Percentiles rank a stretch among this genome's conserved stretches.
Evolutionary conservation across 1,140 invertebrate species (phyloP).

Genomic region (Dryas iulia): DNA sequence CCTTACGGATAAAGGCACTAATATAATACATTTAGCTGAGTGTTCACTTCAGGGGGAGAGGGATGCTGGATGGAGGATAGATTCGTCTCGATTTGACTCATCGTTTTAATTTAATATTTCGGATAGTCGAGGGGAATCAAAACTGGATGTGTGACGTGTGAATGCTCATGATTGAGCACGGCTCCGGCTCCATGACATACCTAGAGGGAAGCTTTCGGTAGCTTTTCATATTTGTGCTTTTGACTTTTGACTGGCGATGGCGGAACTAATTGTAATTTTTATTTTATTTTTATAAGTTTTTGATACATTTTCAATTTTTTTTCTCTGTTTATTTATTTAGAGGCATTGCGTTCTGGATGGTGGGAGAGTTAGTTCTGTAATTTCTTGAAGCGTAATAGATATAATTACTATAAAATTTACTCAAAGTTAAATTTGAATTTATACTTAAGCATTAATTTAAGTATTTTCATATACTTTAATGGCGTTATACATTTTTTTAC

Average conservation of each 20-base stretch:
- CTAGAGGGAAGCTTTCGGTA: not conserved
- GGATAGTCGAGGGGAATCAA: not conserved
- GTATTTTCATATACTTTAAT: no score
- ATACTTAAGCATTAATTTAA: no score
- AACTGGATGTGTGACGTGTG: slow-evolving; percentile 4
- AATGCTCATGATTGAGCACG: slow-evolving; percentile 4
- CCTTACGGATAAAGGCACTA: not conserved
- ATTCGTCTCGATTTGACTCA: not conserved
- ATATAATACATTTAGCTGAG: not conserved
- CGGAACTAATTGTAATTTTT: not conserved
- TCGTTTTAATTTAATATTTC: slow-evolving; percentile 4
- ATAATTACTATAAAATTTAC: no score
- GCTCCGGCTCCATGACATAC: not conserved
- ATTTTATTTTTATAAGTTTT: no score
- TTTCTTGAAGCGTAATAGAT: no score
- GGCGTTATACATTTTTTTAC: no score
- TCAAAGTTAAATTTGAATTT: no score
- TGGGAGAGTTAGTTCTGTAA: no score
- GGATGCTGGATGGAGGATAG: not conserved
- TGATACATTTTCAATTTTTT: no score
- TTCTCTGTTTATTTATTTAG: no score
- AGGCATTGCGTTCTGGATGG: no score
- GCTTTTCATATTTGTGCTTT: not conserved
- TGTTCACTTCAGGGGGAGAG: not conserved
- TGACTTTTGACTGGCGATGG: not conserved